Conservation (phyloP, 1,140 invertebrate species). For the Drosophila oshimai region DNA sequence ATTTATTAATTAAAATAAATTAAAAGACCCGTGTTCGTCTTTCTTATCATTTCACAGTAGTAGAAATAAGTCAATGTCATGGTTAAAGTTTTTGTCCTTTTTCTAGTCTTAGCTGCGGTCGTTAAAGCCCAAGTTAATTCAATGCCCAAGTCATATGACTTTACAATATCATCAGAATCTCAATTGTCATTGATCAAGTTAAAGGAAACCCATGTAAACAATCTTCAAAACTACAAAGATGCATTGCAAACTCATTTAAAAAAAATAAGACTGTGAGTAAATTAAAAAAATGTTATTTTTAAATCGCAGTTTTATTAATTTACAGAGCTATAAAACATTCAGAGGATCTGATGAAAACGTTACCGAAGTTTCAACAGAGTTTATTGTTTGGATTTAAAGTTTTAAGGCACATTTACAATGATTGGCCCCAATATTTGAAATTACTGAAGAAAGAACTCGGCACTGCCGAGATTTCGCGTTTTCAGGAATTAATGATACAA, state of each 20-base stretch:
- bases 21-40: not conserved
- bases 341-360: not conserved
- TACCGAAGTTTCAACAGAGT: not conserved
- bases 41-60: not conserved
- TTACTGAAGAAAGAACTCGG: conserved; percentile 1
- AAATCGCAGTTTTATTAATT: not conserved
- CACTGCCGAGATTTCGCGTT: not conserved
- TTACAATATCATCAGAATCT: conserved; percentile 10
- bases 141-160: not conserved
- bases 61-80: not conserved
- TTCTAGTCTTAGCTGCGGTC: not conserved
- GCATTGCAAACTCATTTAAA: not conserved
- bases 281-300: not conserved
- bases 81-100: not conserved
- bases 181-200: not conserved
- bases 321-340: not conserved
- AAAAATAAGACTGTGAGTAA: not conserved
- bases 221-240: conserved; percentile 18
- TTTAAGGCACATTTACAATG: not conserved
- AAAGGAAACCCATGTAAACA: not conserved
- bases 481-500: not conserved
- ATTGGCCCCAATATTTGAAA: conserved; percentile 12
- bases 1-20: not conserved
- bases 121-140: not conserved
- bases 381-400: not conserved